Evolutionary conservation across 2,113 vertebrate species (phyloP), one percentile per base, ranked within the genome.

Genomic region (Phaetusa simplex): DNA sequence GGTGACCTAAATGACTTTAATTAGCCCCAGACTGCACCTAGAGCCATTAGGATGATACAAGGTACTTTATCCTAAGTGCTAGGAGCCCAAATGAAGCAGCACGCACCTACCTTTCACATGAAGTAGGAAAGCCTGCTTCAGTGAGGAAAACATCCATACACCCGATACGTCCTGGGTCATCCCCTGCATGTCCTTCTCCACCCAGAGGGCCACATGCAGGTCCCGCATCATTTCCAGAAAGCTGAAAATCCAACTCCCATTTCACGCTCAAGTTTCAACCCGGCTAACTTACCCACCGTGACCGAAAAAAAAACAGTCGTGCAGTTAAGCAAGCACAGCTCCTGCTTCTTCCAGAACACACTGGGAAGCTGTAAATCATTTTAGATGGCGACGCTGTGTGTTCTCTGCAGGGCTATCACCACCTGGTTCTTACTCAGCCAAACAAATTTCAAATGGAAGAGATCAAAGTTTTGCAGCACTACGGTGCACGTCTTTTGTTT

Each of bases 191-290:
- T 69, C 65, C n/a, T 42, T 43, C 50, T 77, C 8, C 7, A 32
- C 23, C 34, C 13, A 14, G 23, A 26, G n/a, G 67, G 40, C 26
- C 43, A 3, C 15, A 12, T 0, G 1, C 42, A 43, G 47, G 7
- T 64, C 20, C 73, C 47, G 27, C 53, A 30, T 6, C n/a, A 62
- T 27, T 30, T 43, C 26, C 36, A 53, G 43, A 49, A 56, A 42
- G 45, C 62, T 61, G 32, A 45, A 58, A 66, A 52, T 12, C 1
- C 27, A 64, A 43, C 53, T 77, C 82, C n/a, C 23, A 10, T 29
- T 69, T 83, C 90, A 90, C 11, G 1, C 16, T 34, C 1, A 6
- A 81, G 47, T 47, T 84, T 43, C 59, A 76, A 53, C n/a, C 59
- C 42, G 23, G 38, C 47, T 49, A 55, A 66, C 7, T 15, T 40